phyloP scores from a whole-genome alignment of 2,888 invertebrate species.

The Syrista parreyssii region DNA sequence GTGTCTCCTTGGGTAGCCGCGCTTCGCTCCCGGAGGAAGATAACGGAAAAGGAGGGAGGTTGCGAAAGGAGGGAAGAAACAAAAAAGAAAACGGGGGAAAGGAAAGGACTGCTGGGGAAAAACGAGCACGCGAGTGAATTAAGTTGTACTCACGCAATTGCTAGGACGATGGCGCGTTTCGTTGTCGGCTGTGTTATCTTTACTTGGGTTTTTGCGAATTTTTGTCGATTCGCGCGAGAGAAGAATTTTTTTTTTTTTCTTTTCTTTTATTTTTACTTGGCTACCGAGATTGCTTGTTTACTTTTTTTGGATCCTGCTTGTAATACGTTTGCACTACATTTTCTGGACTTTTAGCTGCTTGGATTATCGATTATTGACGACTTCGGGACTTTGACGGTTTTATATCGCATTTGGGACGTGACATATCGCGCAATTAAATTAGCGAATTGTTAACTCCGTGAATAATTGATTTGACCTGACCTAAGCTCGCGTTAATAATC shows the following conservation, averaged over 20 bases:
- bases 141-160: slow-evolving; percentile 32
- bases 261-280: not conserved
- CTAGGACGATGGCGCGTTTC: slow-evolving; percentile 1
- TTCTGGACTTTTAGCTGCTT: too few species aligned
- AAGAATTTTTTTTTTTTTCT: not conserved
- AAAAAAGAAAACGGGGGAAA: not conserved
- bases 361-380: not conserved
- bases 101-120: slow-evolving; percentile 14
- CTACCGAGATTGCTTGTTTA: not conserved
- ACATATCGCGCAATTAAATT: not conserved
- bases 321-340: not conserved
- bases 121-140: slow-evolving; percentile 31
- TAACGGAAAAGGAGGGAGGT: not conserved
- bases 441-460: not conserved
- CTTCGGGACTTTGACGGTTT: not conserved
- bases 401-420: not conserved
- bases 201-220: not conserved
- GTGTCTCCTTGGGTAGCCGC: not conserved
- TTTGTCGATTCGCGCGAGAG: not conserved
- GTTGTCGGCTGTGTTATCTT: not conserved
- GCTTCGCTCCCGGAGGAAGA: not conserved
- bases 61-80: not conserved
- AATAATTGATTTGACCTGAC: not conserved
- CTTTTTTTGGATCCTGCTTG: not conserved
- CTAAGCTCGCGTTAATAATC: not conserved